phyloP scores from a whole-genome alignment of 2,113 vertebrate species.

The Nothocercus julius region DNA sequence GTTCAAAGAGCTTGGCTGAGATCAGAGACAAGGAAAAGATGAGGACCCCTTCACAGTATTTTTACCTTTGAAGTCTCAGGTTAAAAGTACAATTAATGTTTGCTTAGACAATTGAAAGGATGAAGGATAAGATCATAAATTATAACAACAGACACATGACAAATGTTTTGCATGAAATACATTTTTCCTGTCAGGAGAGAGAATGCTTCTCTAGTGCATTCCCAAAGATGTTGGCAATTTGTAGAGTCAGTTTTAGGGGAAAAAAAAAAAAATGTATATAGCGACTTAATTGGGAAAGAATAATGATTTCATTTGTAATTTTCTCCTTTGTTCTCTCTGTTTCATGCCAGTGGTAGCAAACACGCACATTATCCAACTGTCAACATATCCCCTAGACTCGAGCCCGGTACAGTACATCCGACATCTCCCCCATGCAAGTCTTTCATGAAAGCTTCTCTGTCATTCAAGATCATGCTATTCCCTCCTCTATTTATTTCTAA shows the following conservation, averaged over 20 bases:
- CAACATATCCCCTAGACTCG: constrained; percentile 46
- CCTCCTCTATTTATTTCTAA: constrained; percentile 62
- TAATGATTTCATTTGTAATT: neutral
- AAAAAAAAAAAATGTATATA: neutral
- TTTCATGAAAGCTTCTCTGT: constrained; percentile 42
- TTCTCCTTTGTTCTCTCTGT: neutral
- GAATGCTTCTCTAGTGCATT: constrained; percentile 34
- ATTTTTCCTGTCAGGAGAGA: constrained; percentile 37
- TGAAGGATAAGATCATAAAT: constrained; percentile 53
- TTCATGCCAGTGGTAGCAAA: neutral
- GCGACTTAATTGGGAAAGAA: neutral
- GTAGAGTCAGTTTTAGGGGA: neutral
- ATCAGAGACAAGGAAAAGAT: constrained; percentile 57
- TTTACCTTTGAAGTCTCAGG: constrained; percentile 64
- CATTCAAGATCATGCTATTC: constrained; percentile 47
- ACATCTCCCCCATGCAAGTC: constrained; percentile 11
- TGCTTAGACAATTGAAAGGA: constrained; percentile 46
- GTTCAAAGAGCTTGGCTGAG: constrained; percentile 58
- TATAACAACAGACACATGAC: constrained; percentile 62
- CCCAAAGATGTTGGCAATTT: constrained; percentile 6
- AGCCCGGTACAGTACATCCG: neutral
- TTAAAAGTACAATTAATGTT: constrained; percentile 58
- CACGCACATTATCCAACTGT: neutral
- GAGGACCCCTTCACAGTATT: constrained; percentile 21
- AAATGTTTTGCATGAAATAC: constrained; percentile 42